phyloP scores from a whole-genome alignment of 2,113 vertebrate species.

The Columba livia region DNA sequence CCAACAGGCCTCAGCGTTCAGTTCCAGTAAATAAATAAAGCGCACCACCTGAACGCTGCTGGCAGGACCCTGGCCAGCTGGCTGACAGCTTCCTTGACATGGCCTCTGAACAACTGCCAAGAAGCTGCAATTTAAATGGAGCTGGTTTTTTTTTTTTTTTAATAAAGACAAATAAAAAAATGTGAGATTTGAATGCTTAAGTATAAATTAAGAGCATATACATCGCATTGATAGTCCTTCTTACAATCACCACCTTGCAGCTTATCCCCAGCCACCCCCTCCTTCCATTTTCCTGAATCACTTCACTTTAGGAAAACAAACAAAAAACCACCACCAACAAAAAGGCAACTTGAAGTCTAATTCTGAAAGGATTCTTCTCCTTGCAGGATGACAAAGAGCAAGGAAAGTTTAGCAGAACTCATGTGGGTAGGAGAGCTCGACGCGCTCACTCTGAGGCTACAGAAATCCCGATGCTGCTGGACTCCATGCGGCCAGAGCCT shows the following conservation, averaged over 20 bases:
- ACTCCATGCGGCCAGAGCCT: fast-evolving
- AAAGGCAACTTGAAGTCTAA: background rate
- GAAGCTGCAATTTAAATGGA: constrained; percentile 49
- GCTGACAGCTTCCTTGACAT: constrained; percentile 62
- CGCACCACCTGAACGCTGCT: constrained; percentile 42
- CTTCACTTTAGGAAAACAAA: background rate
- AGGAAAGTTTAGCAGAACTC: background rate
- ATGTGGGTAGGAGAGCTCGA: fast-evolving
- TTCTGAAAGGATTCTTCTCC: background rate
- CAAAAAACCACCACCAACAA: background rate
- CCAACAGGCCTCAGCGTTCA: constrained; percentile 39
- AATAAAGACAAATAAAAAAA: constrained; percentile 8
- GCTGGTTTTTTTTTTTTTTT: background rate
- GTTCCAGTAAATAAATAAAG: constrained; percentile 68
- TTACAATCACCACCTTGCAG: background rate
- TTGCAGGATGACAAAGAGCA: background rate
- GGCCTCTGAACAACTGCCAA: constrained; percentile 57
- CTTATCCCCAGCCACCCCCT: background rate
- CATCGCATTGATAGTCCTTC: background rate
- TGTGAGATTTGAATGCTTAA: background rate
- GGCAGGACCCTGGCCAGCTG: constrained; percentile 69
- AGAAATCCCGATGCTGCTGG: background rate
- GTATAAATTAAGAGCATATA: background rate
- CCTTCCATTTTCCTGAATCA: background rate
- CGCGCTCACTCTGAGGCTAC: background rate